A percentile compares a stretch with the other conserved stretches of the same genome.
These are phyloP conservation scores for Cossypha niveicapilla DNA, from an alignment of 2,797 vertebrate genomes.

Conservation along the genomic window DNA sequence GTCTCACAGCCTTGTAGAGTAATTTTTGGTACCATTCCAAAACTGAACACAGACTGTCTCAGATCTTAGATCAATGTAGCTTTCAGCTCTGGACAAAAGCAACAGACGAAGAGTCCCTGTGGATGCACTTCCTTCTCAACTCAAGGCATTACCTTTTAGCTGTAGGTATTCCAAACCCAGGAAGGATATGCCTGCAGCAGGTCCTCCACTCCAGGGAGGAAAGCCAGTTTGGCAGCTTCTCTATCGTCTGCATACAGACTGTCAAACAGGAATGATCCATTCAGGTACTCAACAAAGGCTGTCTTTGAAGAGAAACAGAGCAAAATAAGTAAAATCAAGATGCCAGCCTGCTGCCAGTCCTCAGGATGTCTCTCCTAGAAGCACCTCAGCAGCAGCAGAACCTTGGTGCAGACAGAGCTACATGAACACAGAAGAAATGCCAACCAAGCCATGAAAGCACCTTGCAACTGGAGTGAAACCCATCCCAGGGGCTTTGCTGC, in stretches of 20 bases:
- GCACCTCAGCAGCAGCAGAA: background rate
- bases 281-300: constrained; percentile 87
- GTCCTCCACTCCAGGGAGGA: constrained; percentile 73
- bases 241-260: constrained; percentile 81
- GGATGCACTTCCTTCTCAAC: background rate
- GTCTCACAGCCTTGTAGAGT: background rate
- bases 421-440: background rate
- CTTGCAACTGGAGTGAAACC: background rate
- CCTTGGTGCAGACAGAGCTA: background rate
- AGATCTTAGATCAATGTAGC: constrained; percentile 45
- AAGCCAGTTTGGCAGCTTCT: constrained; percentile 75
- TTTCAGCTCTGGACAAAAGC: constrained; percentile 52
- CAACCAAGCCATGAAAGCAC: background rate
- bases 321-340: background rate
- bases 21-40: constrained; percentile 32
- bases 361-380: background rate
- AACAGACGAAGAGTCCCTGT: constrained; percentile 14
- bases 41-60: constrained; percentile 21
- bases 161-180: background rate
- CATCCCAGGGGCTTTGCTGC: background rate
- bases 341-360: background rate
- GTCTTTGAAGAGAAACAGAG: constrained; percentile 72
- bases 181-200: constrained; percentile 89
- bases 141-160: background rate
- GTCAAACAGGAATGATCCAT: constrained; percentile 82